Conservation (phyloP, 2,797 vertebrate genomes). For the Pantherophis vulpinus region DNA sequence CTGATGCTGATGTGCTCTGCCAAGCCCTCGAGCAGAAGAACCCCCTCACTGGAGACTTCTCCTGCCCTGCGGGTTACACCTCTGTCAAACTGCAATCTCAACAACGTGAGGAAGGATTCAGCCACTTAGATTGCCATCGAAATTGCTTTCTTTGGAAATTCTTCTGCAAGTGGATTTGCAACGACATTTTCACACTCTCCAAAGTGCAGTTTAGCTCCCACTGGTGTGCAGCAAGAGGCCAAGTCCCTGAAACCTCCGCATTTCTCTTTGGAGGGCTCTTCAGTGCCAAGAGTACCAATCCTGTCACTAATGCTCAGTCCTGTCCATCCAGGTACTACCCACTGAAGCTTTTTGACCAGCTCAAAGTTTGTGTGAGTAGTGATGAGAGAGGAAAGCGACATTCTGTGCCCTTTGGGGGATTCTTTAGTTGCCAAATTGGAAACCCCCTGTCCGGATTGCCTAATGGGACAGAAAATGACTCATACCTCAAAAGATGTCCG, state of each 20-base stretch:
- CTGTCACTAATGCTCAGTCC: constrained; percentile 77
- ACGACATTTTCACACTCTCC: constrained; percentile 75
- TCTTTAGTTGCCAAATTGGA: constrained; percentile 84
- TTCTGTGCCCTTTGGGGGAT: constrained; percentile 82
- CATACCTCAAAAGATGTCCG: constrained; percentile 73
- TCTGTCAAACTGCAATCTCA: constrained; percentile 74
- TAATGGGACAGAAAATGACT: background rate
- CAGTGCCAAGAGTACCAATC: constrained; percentile 66
- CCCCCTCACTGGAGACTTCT: constrained; percentile 75
- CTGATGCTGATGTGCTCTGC: constrained; percentile 69
- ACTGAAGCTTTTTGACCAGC: constrained; percentile 65
- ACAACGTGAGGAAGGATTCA: constrained; percentile 77
- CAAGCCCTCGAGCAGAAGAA: constrained; percentile 78
- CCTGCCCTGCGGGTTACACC: constrained; percentile 73
- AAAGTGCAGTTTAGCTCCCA: constrained; percentile 76
- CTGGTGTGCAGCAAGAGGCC: constrained; percentile 73
- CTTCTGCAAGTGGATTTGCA: constrained; percentile 69
- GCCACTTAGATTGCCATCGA: constrained; percentile 70
- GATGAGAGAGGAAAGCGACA: constrained; percentile 75
- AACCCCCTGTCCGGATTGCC: constrained; percentile 74
- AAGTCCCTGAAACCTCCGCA: constrained; percentile 65
- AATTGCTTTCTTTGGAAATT: constrained; percentile 42
- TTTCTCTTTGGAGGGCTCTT: constrained; percentile 90
- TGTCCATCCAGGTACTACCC: constrained; percentile 77
- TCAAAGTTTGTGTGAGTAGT: constrained; percentile 79